Percentiles rank a stretch among this genome's conserved stretches.
Conservation (phyloP, 1,140 invertebrate species). For the Bradynema listronoti region DNA sequence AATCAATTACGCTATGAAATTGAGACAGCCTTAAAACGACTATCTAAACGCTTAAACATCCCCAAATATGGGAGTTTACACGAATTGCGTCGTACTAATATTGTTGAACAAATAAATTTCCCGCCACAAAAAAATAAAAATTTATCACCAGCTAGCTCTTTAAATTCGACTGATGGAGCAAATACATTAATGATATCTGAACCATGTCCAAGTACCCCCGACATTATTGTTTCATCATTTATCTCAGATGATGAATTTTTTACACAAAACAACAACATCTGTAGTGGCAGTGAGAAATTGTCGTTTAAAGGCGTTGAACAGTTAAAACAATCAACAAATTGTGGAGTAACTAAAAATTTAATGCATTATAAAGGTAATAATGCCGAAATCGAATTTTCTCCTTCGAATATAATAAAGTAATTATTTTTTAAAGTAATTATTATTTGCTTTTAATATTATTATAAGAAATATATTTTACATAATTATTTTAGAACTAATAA, state of each 20-base stretch:
- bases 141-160: background rate
- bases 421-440: too few relatives aligned
- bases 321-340: too few relatives aligned
- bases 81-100: too few relatives aligned
- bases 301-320: too few relatives aligned
- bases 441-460: too few relatives aligned
- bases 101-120: too few relatives aligned
- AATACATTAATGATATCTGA: background rate
- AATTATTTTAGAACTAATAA: too few relatives aligned
- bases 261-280: background rate
- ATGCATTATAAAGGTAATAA: too few relatives aligned
- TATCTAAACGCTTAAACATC: conserved; percentile 44
- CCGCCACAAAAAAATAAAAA: conserved; percentile 2
- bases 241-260: conserved; percentile 53
- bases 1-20: conserved; percentile 47
- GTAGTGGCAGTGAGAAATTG: too few relatives aligned
- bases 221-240: conserved; percentile 56
- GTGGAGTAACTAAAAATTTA: too few relatives aligned
- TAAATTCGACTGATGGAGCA: background rate
- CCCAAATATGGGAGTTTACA: too few relatives aligned
- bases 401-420: background rate
- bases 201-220: conserved; percentile 36
- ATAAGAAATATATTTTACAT: too few relatives aligned
- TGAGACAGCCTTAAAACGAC: conserved; percentile 50
- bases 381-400: conserved; percentile 17